Conservation (phyloP, 2,113 vertebrate species). For the Salvelinus sp. region DNA sequence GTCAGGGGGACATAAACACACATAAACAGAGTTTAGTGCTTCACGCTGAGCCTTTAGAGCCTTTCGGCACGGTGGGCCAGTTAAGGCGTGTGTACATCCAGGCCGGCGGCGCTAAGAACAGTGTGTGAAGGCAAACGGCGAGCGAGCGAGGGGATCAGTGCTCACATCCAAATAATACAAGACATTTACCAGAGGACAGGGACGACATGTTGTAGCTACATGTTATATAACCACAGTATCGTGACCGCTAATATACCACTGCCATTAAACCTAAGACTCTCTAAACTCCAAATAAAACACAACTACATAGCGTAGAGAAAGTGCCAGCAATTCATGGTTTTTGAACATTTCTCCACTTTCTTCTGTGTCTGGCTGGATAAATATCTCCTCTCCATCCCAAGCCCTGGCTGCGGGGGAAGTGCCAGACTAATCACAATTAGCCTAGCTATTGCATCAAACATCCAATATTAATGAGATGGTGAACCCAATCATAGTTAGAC, state of each 20-base stretch:
- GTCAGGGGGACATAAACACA: neutral
- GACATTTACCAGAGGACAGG: slow-evolving; percentile 32
- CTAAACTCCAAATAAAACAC: neutral
- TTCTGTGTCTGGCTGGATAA: too few species aligned
- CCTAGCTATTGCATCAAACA: neutral
- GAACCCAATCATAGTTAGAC: neutral
- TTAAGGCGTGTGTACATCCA: neutral
- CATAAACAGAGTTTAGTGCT: slow-evolving; percentile 18
- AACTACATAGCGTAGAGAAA: too few species aligned
- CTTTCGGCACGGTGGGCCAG: neutral
- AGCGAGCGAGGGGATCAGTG: neutral
- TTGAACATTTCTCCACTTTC: too few species aligned
- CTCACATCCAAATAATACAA: slow-evolving; percentile 7
- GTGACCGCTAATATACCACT: neutral
- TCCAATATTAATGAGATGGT: neutral
- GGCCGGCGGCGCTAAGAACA: neutral
- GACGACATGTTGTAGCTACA: slow-evolving; percentile 18
- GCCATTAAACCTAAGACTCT: neutral
- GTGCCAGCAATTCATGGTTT: too few species aligned
- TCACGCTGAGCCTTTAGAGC: slow-evolving; percentile 2
- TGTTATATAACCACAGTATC: neutral
- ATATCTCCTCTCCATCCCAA: neutral
- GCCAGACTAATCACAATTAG: too few species aligned
- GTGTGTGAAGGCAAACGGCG: neutral
- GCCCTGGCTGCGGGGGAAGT: neutral